Base-by-base conservation (phyloP, 2,113 vertebrate species). In the Malurus cyaneus region DNA sequence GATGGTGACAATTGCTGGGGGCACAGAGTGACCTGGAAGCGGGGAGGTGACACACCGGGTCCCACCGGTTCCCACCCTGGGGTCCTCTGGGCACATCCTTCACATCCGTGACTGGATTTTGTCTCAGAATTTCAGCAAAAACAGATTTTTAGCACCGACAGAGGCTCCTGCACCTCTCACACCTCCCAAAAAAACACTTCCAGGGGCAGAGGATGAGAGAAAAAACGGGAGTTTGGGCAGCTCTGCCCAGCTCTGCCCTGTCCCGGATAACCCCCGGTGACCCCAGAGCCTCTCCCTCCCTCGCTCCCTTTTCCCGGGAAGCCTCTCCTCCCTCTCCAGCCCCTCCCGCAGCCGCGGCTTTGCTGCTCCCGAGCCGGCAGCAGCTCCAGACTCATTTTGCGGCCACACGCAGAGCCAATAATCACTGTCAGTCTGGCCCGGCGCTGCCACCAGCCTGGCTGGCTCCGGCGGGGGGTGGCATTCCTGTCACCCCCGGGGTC, bases 351-450 rank as follows among this genome's bases (percentile, higher is more conserved):
- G 80, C 83, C 54, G 69, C 5, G 73, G 9, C 14, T 20, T 24
- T 8, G 78, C 69, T 26, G 77, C 79, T n/a, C 13, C 65, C 49
- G 21, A 21, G 73, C 53, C 57, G 39, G 46, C 86, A 9, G 84
- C 78, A 18, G 81, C 92, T 46, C 69, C 87, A 67, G 87, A 18
- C 86, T 2, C 70, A 2, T 80, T 42, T 23, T 15, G 65, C 11
- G 91, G 86, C 95, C 74, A 25, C 92, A 85, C 47, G 70, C 82
- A 5, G 80, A 44, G 89, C 44, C 78, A 8, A 85, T 41, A 5
- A 84, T 53, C 82, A 8, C 85, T 49, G 8, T 12, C n/a, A 12
- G 86, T 12, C 46, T 21, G 82, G 59, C 12, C 21, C 36, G 1
- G n/a, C 47, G 3, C 20, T 31, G 92, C 67, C 82, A 59, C 47